Conservation (phyloP, 2,113 vertebrate species). For the Holacanthus passer region DNA sequence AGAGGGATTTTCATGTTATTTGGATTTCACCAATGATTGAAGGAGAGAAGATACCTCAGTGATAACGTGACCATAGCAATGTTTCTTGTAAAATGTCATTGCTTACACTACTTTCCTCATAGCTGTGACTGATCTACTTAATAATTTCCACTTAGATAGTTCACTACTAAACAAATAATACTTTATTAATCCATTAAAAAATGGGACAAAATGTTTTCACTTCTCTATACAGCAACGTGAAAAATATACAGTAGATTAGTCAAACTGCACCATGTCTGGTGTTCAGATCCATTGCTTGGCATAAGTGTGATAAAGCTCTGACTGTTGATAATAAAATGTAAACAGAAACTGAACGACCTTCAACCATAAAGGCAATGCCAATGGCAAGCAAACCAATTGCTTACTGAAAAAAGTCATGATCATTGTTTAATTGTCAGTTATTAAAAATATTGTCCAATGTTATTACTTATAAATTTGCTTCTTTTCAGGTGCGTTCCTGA, state of each 20-base stretch:
- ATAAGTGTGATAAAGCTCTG: slow-evolving; percentile 23
- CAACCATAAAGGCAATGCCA: not conserved
- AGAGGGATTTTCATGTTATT: not conserved
- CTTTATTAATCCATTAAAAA: not conserved
- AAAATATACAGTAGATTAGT: not conserved
- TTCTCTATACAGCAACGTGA: not conserved
- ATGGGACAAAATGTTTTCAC: not conserved
- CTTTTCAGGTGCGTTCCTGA: slow-evolving; percentile 86
- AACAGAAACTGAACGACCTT: slow-evolving; percentile 21
- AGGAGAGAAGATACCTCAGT: not conserved
- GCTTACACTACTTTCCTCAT: not conserved
- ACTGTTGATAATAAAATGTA: slow-evolving; percentile 32
- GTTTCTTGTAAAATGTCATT: not conserved
- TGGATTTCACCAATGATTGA: not conserved
- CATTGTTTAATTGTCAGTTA: not conserved
- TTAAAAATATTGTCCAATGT: not conserved
- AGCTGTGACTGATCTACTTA: not conserved
- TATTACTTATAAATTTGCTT: not conserved
- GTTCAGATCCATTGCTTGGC: not conserved
- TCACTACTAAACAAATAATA: not conserved
- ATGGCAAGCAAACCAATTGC: not conserved
- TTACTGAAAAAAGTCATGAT: not conserved
- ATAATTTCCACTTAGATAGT: not conserved
- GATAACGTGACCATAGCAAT: not conserved
- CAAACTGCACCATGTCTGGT: not conserved